A percentile compares a stretch with the other conserved stretches of the same genome.
phyloP scores from a whole-genome alignment of 2,888 invertebrate genomes.

The Lucinisca nassula region DNA sequence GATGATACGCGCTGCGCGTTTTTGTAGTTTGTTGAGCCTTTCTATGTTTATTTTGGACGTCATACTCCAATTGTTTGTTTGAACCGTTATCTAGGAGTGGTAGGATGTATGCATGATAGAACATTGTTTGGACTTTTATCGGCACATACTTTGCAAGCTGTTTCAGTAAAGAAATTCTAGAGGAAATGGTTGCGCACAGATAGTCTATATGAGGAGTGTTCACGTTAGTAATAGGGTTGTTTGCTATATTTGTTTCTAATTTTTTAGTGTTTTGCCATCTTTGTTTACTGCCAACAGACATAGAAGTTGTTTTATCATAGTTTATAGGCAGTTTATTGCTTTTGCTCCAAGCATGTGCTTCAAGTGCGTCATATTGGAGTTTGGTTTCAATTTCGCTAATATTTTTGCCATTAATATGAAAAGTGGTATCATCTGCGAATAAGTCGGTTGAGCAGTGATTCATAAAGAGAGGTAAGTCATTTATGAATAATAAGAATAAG shows the following conservation, averaged over 20 bases:
- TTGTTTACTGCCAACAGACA: background rate
- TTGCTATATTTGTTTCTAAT: background rate
- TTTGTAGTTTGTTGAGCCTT: background rate
- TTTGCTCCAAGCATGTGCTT: background rate
- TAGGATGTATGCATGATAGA: background rate
- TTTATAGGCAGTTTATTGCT: background rate
- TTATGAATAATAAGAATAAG: background rate
- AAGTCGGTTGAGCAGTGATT: background rate
- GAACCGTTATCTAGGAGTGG: background rate
- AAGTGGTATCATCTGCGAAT: background rate
- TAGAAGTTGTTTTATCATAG: background rate
- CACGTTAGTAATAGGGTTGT: background rate
- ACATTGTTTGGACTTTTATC: background rate
- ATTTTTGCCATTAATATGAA: background rate
- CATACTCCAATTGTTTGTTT: too few relatives aligned
- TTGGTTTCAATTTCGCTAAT: background rate
- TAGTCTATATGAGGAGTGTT: background rate
- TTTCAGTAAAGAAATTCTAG: background rate
- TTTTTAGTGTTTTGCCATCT: background rate
- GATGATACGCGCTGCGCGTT: background rate
- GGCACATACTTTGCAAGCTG: background rate
- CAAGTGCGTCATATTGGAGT: background rate
- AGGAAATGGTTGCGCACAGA: background rate
- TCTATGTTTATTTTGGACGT: background rate
- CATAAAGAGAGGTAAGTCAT: background rate